A percentile compares a stretch with the other conserved stretches of the same genome.
Conservation (phyloP, 1,140 invertebrate species). For the Bombus turneri region DNA sequence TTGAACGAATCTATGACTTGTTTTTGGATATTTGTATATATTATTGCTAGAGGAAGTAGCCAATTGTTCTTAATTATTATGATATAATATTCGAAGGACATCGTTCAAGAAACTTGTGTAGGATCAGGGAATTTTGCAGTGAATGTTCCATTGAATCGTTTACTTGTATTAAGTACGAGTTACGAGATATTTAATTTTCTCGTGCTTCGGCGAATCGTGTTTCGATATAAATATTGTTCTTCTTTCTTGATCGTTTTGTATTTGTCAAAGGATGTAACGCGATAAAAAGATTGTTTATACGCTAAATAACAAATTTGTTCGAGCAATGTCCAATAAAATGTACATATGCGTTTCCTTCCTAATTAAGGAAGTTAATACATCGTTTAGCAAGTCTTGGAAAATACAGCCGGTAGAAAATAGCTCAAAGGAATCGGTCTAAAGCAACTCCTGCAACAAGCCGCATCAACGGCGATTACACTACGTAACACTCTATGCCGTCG, state of each 20-base stretch:
- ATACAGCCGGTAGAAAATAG: too few relatives aligned
- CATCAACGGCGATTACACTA: slow-evolving; percentile 4
- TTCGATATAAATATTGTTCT: not conserved
- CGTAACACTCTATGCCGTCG: not conserved
- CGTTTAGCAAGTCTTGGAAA: too few relatives aligned
- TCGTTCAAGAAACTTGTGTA: not conserved
- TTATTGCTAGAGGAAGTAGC: not conserved
- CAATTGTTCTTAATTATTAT: too few relatives aligned
- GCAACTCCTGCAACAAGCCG: not conserved
- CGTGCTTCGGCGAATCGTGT: not conserved
- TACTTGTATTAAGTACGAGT: not conserved
- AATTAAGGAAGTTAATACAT: not conserved
- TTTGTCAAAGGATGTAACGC: too few relatives aligned
- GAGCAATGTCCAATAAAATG: not conserved
- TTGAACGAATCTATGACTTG: not conserved
- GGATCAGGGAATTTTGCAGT: not conserved
- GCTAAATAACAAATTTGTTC: not conserved
- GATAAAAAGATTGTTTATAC: not conserved
- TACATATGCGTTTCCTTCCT: not conserved
- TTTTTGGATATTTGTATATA: not conserved
- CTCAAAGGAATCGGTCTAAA: not conserved
- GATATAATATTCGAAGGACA: not conserved
- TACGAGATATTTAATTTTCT: not conserved
- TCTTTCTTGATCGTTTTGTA: not conserved
- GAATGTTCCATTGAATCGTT: not conserved